Evolutionary conservation across 2,113 vertebrate genomes (phyloP), one percentile per base, ranked within the genome.

Genomic region (Campylomormyrus tamandua): DNA sequence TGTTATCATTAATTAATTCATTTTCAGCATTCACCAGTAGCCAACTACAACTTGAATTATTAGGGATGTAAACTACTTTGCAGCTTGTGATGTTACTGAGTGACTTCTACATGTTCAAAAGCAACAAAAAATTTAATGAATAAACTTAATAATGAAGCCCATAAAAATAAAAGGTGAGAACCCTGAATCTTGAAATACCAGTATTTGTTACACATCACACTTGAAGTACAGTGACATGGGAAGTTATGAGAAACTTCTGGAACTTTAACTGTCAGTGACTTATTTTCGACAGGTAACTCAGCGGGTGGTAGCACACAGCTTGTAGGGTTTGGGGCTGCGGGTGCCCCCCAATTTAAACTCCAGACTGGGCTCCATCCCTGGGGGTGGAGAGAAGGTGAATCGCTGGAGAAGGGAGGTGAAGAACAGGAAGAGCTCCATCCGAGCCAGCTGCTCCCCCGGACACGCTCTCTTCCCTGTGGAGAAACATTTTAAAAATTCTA

Each of bases 371-470:
- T 66, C 19, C 21, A 88, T 35, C 24, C 91, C 94, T 0, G 90
- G 91, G 0, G 94, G 91, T 0, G 92, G 88, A 31, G 92, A 96
- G 92, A 98, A 96, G n/a, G 89, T 87, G 91, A 97, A 97, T 49
- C 94, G 97, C 94, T 97, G 96, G 42, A 97, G 83, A 74, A 97
- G 94, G 89, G 91, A 87, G 1, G 96, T 94, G 56, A 98, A 96
- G 92, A 97, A 97, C 90, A 98, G 93, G 90, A 98, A 98, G 50
- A 98, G 93, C 91, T 98, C 97, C 0, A 94, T 88, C 48, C 93
- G 96, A 0, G 97, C 97, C 91, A 98, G 90, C 66, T 94, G 66
- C 91, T 98, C 97, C 0, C 97, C 97, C 8, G 95, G 94, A 93
- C 97, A 98, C 0, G 88, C 90, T 66, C 58, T 66, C 58, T 66